Conservation (phyloP, 2,888 invertebrate species). For the Tenthredo notha region DNA sequence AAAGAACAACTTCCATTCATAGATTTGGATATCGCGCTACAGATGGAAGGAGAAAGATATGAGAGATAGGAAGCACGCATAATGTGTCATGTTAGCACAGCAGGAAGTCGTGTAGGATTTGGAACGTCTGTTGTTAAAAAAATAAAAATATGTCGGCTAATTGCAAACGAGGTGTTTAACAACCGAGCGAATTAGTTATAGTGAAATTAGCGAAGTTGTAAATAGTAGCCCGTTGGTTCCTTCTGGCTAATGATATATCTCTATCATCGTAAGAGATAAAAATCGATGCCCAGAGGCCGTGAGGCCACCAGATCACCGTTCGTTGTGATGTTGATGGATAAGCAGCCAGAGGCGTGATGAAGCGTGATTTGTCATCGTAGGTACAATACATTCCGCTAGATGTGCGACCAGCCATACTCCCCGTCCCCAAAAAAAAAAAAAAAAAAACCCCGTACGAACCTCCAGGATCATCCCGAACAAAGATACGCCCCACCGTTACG, state of each 20-base stretch:
- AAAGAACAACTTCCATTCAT: not conserved
- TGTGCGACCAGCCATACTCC: constrained; percentile 26
- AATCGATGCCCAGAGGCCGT: constrained; percentile 45
- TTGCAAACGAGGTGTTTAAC: not conserved
- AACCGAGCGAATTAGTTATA: not conserved
- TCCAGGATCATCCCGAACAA: constrained; percentile 43
- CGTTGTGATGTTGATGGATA: constrained; percentile 70
- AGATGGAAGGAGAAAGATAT: not conserved
- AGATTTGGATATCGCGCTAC: too few relatives aligned
- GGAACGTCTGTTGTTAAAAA: not conserved
- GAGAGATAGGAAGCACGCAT: not conserved
- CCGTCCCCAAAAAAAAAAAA: too few relatives aligned
- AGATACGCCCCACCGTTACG: constrained; percentile 51
- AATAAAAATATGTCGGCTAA: not conserved
- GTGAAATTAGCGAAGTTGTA: not conserved
- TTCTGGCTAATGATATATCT: constrained; percentile 25
- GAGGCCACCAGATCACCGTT: constrained; percentile 42
- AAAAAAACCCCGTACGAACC: constrained; percentile 11
- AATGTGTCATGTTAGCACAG: constrained; percentile 16
- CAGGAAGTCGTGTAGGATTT: constrained; percentile 15
- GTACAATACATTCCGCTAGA: constrained; percentile 62
- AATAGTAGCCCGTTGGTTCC: not conserved
- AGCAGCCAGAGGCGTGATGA: constrained; percentile 62
- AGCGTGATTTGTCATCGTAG: constrained; percentile 70
- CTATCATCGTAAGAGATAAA: constrained; percentile 44